Evolutionary conservation across 2,113 vertebrate species (phyloP), one percentile per base, ranked within the genome.

Genomic region (Saimiri boliviensis): DNA sequence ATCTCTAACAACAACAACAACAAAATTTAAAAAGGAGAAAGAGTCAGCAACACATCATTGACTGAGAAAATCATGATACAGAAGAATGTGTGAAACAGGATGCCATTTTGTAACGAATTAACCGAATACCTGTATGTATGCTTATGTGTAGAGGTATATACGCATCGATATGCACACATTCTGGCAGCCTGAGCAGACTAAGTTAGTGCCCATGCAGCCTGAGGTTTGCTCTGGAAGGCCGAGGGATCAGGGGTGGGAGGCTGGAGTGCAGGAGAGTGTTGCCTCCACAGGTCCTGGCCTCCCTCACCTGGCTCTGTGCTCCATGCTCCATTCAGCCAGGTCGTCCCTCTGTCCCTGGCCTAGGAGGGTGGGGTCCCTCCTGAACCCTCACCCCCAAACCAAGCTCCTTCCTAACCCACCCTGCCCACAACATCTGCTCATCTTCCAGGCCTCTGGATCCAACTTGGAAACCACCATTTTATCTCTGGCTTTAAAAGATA

Each of bases 311-410:
- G 30, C 49, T 74, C 60, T 32, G 12, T 30, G 74, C 4, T 77
- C 71, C 9, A 40, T 1, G 0, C 4, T 2, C 19, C 47, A 27
- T 11, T 3, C 12, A 47, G 40, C 11, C 5, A 11, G 20, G 23
- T 35, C 8, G 1, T 21, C 70, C 77, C 54, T 63, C 93, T 23
- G 20, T 45, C 10, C 32, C 27, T 35, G 13, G 21, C 56, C 45
- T 21, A 58, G 60, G 49, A 74, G 21, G 20, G 13, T 6, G 19
- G 52, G 45, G 42, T 52, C 70, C 27, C 40, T 63, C 58, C 25
- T 37, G 30, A 40, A 27, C 37, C 23, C 16, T 49, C 54, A 94
- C 6, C 12, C 70, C 52, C 71, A 79, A 68, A 10, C 16, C 58
- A 25, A 71, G 80, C 4, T 17, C 27, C 35, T 70, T 35, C 4